These are phyloP conservation scores for Cheilosia soror DNA, from an alignment of 2,888 invertebrate species.

Conservation along the genomic window DNA sequence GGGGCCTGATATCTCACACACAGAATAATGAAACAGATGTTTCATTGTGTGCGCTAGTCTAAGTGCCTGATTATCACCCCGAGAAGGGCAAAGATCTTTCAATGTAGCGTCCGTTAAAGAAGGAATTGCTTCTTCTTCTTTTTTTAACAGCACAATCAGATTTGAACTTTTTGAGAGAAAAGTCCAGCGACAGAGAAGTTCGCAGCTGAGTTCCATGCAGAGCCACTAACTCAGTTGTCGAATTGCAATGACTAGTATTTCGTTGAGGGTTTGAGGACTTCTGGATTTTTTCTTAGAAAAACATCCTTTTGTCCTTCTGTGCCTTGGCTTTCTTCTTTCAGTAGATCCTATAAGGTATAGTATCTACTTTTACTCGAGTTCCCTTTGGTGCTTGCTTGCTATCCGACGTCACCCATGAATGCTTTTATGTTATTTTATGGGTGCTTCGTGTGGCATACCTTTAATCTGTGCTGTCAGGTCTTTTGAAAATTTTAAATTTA, in stretches of 20 bases:
- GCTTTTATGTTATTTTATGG: slow-evolving; percentile 49
- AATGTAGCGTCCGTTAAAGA: slow-evolving; percentile 27
- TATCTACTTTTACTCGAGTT: slow-evolving; percentile 22
- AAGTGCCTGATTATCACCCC: slow-evolving; percentile 12
- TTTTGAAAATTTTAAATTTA: slow-evolving; percentile 68
- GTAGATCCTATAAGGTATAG: not conserved
- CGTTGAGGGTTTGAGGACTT: slow-evolving; percentile 6
- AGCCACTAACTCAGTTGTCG: slow-evolving; percentile 9
- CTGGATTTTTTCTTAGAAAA: slow-evolving; percentile 41
- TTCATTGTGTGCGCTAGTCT: slow-evolving; percentile 18
- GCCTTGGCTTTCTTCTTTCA: not conserved
- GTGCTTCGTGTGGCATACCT: slow-evolving; percentile 49
- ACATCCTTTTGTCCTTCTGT: slow-evolving; percentile 21
- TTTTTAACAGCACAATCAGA: slow-evolving; percentile 47
- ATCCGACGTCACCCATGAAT: slow-evolving; percentile 33
- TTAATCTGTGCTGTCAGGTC: slow-evolving; percentile 68
- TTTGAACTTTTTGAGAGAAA: slow-evolving; percentile 35
- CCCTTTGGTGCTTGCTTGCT: not conserved
- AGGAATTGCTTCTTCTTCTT: not conserved
- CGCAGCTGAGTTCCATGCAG: slow-evolving; percentile 14
- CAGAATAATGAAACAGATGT: slow-evolving; percentile 56
- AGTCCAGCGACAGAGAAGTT: slow-evolving; percentile 13
- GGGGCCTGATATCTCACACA: slow-evolving; percentile 15
- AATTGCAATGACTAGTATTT: slow-evolving; percentile 14
- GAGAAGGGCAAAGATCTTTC: slow-evolving; percentile 33